Percentiles rank a stretch among this genome's conserved stretches.
Evolutionary conservation across 2,113 vertebrate species (phyloP).

Genomic region (Panurus biarmicus): DNA sequence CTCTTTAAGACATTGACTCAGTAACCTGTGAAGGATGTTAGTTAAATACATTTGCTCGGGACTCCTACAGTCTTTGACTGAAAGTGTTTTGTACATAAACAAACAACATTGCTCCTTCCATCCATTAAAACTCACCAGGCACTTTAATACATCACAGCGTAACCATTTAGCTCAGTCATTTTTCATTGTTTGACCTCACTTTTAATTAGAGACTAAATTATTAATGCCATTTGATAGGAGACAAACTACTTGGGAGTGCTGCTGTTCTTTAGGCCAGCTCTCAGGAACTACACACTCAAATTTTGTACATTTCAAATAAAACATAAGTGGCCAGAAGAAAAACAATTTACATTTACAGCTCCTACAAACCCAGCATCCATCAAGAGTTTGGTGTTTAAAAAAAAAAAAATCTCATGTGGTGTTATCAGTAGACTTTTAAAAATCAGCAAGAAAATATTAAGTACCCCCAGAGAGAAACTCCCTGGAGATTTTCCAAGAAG

Average conservation of each 20-base stretch:
- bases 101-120: slow-evolving; percentile 22
- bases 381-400: slow-evolving; percentile 39
- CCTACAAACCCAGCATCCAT: slow-evolving; percentile 38
- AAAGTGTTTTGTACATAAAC: slow-evolving; percentile 21
- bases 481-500: slow-evolving; percentile 38
- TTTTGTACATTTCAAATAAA: slow-evolving; percentile 72
- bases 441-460: slow-evolving; percentile 31
- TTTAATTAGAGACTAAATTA: slow-evolving; percentile 88
- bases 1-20: slow-evolving; percentile 20
- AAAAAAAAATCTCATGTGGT: not conserved
- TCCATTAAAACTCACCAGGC: slow-evolving; percentile 60
- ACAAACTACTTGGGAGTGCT: slow-evolving; percentile 61
- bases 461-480: slow-evolving; percentile 49
- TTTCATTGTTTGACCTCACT: slow-evolving; percentile 84
- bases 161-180: slow-evolving; percentile 71
- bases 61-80: slow-evolving; percentile 7
- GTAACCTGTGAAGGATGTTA: slow-evolving; percentile 58
- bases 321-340: slow-evolving; percentile 62
- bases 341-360: slow-evolving; percentile 62
- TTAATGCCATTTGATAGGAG: slow-evolving; percentile 78
- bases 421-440: slow-evolving; percentile 39
- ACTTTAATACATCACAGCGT: slow-evolving; percentile 60
- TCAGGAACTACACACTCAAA: slow-evolving; percentile 55
- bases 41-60: slow-evolving; percentile 51
- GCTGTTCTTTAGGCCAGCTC: slow-evolving; percentile 62